Evolutionary conservation across 2,113 vertebrate species (phyloP).

Genomic region (Phycodurus eques): DNA sequence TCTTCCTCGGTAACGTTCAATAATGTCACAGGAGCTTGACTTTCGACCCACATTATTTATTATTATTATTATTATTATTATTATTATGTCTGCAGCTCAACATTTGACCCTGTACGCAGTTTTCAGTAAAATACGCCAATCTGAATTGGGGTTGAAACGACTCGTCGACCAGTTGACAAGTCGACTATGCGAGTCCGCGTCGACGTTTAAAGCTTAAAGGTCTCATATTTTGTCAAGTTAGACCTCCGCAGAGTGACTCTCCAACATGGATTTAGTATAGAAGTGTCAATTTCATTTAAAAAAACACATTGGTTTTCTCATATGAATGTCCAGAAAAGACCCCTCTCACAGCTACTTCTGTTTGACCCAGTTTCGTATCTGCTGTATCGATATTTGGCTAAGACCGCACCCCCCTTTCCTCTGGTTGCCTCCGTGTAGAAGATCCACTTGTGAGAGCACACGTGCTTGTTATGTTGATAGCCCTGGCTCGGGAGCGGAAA

Average conservation of each 20-base stretch:
- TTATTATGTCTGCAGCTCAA: not conserved
- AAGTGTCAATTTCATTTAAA: not conserved
- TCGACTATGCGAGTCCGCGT: not conserved
- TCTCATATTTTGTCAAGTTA: not conserved
- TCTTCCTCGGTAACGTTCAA: not conserved
- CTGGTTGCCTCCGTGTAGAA: no score
- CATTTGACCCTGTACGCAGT: not conserved
- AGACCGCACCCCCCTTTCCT: no score
- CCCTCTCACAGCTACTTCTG: no score
- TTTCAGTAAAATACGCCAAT: not conserved
- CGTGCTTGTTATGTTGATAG: no score
- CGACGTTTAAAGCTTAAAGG: not conserved
- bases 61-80: not conserved
- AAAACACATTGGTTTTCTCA: no score
- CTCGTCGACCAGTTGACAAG: not conserved
- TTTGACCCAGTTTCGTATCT: no score
- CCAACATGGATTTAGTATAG: not conserved
- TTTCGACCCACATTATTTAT: not conserved
- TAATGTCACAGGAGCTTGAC: not conserved
- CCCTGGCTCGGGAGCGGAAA: no score
- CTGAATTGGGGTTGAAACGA: not conserved
- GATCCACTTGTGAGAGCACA: no score
- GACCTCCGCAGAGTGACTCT: no score
- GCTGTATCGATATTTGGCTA: no score
- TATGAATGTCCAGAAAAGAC: no score